Conservation (phyloP, 2,113 vertebrate species). For the Urocolius indicus region DNA sequence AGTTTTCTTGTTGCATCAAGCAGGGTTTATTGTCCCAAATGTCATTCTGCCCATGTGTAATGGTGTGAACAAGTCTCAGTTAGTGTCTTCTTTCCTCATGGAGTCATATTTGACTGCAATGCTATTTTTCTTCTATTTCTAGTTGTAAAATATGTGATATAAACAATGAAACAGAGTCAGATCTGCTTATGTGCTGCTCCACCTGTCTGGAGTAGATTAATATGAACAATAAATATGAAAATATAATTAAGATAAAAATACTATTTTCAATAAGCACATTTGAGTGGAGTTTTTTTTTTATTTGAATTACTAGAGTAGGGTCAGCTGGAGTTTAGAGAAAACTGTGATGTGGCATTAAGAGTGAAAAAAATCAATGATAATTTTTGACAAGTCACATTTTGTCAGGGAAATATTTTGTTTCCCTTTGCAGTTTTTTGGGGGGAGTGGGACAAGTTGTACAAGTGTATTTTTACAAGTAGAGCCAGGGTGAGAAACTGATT, state of each 20-base stretch:
- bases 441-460: neutral
- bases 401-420: neutral
- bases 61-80: neutral
- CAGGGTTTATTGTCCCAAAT: neutral
- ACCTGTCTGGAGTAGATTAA: neutral
- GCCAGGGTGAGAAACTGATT: neutral
- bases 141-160: neutral
- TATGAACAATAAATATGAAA: neutral
- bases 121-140: neutral
- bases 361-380: neutral
- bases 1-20: neutral
- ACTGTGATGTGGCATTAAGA: neutral
- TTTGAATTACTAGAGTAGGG: neutral
- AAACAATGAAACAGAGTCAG: neutral
- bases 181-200: neutral
- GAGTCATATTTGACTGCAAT: neutral
- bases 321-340: neutral
- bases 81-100: neutral
- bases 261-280: neutral
- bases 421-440: neutral
- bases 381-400: neutral
- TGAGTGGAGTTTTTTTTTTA: neutral
- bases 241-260: neutral
- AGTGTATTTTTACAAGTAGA: neutral
- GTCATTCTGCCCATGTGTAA: neutral